A percentile compares a stretch with the other conserved stretches of the same genome.
phyloP scores from a whole-genome alignment of 2,113 vertebrate genomes.

The Actinemys pallida region DNA sequence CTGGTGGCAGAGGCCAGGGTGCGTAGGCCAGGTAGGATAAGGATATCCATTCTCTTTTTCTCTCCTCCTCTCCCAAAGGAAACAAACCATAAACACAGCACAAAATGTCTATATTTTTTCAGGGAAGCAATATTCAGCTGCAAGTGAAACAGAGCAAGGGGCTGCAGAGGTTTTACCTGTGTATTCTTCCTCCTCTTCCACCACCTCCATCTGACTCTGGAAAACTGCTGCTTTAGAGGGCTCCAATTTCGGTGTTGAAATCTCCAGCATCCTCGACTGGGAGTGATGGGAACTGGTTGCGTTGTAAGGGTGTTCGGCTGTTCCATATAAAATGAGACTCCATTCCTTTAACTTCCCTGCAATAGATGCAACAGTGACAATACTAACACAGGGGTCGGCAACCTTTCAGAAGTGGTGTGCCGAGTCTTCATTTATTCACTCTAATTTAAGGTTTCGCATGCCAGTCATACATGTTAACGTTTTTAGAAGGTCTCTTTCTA shows the following conservation, averaged over 20 bases:
- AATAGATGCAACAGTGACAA: neutral
- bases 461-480: too few relatives aligned
- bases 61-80: neutral
- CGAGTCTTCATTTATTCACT: too few relatives aligned
- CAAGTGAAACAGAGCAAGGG: neutral
- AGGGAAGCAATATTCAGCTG: too few relatives aligned
- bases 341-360: conserved; percentile 93
- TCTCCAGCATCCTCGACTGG: conserved; percentile 78
- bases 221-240: conserved; percentile 63
- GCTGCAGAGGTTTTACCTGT: conserved; percentile 72
- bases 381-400: too few relatives aligned
- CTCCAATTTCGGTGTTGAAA: conserved; percentile 55
- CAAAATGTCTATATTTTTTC: neutral
- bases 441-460: too few relatives aligned
- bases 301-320: conserved; percentile 84
- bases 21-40: neutral
- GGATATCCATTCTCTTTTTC: neutral
- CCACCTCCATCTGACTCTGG: conserved; percentile 74
- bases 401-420: too few relatives aligned
- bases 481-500: too few relatives aligned
- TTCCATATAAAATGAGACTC: conserved; percentile 90
- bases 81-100: neutral
- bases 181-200: conserved; percentile 88
- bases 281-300: conserved; percentile 64
- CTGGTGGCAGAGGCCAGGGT: neutral